phyloP scores from a whole-genome alignment of 2,888 invertebrate genomes.

The Dendrolimus houi region DNA sequence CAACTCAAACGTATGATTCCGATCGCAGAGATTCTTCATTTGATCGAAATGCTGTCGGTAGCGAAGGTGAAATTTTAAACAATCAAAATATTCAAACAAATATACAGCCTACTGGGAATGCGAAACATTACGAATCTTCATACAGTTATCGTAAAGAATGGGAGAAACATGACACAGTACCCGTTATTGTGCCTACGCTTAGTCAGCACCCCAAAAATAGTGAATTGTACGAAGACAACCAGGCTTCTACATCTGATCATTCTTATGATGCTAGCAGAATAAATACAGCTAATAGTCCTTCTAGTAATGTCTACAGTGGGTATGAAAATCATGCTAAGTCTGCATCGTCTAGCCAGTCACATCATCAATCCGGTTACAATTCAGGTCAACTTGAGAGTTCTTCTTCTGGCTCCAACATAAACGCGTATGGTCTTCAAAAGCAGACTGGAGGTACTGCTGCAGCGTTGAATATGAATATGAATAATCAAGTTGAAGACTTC shows the following conservation, averaged over 20 bases:
- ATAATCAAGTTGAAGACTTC: conserved; percentile 28
- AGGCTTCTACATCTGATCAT: conserved; percentile 18
- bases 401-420: conserved; percentile 21
- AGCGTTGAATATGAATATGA: conserved; percentile 14
- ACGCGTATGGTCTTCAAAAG: conserved; percentile 11
- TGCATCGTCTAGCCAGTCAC: conserved; percentile 32
- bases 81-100: conserved; percentile 20
- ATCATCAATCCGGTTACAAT: conserved; percentile 29
- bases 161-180: conserved; percentile 55
- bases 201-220: conserved; percentile 39
- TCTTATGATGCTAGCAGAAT: conserved; percentile 23
- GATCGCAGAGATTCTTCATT: conserved; percentile 25
- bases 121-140: conserved; percentile 56
- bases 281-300: conserved; percentile 26
- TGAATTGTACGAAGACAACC: conserved; percentile 44
- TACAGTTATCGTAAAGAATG: conserved; percentile 62
- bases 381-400: conserved; percentile 19
- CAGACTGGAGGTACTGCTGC: conserved; percentile 11
- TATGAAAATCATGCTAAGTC: conserved; percentile 31
- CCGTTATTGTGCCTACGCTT: conserved; percentile 22
- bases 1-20: conserved; percentile 33
- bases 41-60: conserved; percentile 38
- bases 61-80: conserved; percentile 39
- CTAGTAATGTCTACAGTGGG: conserved; percentile 24
- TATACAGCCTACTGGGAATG: conserved; percentile 24